These are phyloP conservation scores for Heliconius hermathena DNA, from an alignment of 1,140 invertebrate genomes.

Conservation along the genomic window DNA sequence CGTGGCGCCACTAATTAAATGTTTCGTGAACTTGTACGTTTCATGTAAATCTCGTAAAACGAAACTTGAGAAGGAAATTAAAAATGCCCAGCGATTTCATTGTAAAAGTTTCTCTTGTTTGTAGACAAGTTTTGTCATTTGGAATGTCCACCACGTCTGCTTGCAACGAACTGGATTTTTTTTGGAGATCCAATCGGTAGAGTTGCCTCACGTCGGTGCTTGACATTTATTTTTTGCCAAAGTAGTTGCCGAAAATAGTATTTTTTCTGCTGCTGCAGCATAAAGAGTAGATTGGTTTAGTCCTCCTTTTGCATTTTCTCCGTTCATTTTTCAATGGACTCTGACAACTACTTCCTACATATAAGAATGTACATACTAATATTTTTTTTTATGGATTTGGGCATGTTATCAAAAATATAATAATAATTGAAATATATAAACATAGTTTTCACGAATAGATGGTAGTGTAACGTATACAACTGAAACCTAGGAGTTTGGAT, in stretches of 20 bases:
- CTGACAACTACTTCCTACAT: too few species aligned
- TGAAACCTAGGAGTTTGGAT: too few species aligned
- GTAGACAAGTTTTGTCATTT: conserved; percentile 43
- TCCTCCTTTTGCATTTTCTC: background rate
- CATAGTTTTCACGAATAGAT: too few species aligned
- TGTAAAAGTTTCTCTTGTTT: conserved; percentile 57
- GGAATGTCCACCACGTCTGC: conserved; percentile 33
- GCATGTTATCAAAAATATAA: too few species aligned
- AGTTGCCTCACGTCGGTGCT: background rate
- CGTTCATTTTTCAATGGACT: background rate
- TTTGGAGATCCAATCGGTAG: conserved; percentile 5
- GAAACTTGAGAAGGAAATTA: conserved; percentile 65
- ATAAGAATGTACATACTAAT: too few species aligned
- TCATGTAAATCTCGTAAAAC: conserved; percentile 69
- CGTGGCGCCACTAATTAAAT: conserved; percentile 70
- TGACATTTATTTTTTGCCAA: background rate
- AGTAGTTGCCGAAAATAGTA: background rate
- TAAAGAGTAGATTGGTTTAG: background rate
- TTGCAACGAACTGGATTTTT: conserved; percentile 13
- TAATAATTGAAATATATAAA: too few species aligned
- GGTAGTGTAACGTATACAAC: too few species aligned
- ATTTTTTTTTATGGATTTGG: too few species aligned
- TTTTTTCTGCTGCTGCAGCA: background rate
- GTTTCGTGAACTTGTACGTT: conserved; percentile 70
- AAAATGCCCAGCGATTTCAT: conserved; percentile 63